Conservation (phyloP, 2,888 invertebrate genomes). For the Sminthurides aquaticus region DNA sequence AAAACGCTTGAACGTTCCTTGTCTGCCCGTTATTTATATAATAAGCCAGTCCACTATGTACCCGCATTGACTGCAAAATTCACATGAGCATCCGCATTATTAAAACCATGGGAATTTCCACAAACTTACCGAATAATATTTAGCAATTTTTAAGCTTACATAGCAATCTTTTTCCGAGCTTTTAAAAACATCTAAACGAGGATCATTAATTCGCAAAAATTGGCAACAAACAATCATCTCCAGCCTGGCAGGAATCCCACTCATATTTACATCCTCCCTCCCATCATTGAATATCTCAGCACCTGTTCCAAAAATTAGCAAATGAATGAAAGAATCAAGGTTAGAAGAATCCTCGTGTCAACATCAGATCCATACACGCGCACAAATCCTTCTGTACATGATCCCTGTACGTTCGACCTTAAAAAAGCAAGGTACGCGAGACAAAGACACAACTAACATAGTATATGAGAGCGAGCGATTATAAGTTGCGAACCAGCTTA, state of each 20-base stretch:
- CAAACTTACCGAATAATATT: not conserved
- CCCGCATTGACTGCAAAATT: not conserved
- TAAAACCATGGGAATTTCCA: not conserved
- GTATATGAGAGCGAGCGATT: too few relatives aligned
- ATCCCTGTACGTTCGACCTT: too few relatives aligned
- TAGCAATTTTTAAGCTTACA: not conserved
- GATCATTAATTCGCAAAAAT: not conserved
- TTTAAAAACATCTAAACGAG: not conserved
- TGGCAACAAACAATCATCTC: conserved; percentile 1
- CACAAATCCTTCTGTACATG: too few relatives aligned
- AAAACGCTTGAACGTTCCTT: not conserved
- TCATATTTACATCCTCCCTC: not conserved
- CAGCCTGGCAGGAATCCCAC: not conserved
- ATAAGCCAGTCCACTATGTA: not conserved
- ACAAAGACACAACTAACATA: too few relatives aligned
- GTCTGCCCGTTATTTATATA: not conserved
- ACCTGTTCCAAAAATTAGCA: not conserved
- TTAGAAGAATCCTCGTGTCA: too few relatives aligned
- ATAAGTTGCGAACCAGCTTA: too few relatives aligned
- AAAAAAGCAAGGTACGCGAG: too few relatives aligned
- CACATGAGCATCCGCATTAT: not conserved
- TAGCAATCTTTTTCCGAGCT: not conserved
- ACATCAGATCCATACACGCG: too few relatives aligned
- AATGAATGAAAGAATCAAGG: too few relatives aligned
- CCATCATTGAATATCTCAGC: not conserved